Percentiles rank a stretch among this genome's conserved stretches.
Conservation (phyloP, 1,140 invertebrate genomes). For the Lycorma delicatula region DNA sequence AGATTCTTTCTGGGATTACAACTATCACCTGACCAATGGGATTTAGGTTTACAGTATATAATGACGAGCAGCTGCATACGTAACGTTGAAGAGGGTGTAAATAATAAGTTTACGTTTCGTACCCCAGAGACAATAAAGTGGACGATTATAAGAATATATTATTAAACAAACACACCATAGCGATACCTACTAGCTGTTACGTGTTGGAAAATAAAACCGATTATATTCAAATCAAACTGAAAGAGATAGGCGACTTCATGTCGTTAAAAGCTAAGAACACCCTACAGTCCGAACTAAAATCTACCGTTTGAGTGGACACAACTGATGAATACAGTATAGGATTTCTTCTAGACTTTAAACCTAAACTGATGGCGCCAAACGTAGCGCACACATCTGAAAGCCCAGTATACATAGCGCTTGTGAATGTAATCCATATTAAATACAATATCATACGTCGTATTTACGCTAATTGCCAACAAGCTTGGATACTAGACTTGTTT, state of each 20-base stretch:
- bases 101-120: background rate
- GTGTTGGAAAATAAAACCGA: background rate
- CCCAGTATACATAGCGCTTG: conserved; percentile 8
- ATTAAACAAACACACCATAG: too few species aligned
- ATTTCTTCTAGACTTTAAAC: background rate
- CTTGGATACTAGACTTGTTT: too few species aligned
- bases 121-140: background rate
- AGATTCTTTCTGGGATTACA: conserved; percentile 5
- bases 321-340: background rate
- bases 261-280: background rate
- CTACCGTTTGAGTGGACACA: background rate
- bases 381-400: background rate
- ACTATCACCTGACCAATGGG: background rate
- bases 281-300: conserved; percentile 6
- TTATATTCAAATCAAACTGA: background rate
- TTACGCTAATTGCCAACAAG: too few species aligned
- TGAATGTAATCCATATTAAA: conserved; percentile 14
- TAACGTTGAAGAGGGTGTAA: conserved; percentile 7
- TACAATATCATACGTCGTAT: too few species aligned
- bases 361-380: background rate
- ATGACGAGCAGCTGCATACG: conserved; percentile 12
- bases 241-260: background rate
- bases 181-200: conserved; percentile 12
- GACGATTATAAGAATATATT: too few species aligned
- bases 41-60: conserved; percentile 3